Conservation (phyloP, 2,888 invertebrate species). For the Epirrhoe alternata region DNA sequence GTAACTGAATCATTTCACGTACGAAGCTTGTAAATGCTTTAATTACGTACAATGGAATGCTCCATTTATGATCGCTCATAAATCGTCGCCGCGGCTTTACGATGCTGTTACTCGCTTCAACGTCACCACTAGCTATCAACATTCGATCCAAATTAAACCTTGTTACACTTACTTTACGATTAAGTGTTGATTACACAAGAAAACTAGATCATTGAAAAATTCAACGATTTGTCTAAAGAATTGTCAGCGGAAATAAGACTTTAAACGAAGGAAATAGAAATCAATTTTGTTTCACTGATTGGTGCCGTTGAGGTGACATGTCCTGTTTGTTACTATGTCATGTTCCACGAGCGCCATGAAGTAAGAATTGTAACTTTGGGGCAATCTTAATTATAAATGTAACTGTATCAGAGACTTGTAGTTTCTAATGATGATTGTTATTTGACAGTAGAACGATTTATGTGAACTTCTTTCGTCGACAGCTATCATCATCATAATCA, state of each 20-base stretch:
- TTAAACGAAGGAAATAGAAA: background rate
- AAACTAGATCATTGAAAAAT: background rate
- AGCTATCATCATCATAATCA: background rate
- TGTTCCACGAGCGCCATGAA: background rate
- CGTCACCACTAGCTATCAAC: background rate
- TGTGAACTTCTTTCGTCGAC: background rate
- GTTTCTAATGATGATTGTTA: conserved; percentile 29
- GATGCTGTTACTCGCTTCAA: conserved; percentile 25
- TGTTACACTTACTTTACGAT: background rate
- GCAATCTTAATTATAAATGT: conserved; percentile 33
- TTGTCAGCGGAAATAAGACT: background rate
- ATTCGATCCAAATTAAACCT: background rate
- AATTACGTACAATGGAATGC: conserved; percentile 26
- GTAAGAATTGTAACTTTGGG: conserved; percentile 2
- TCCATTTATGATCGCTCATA: conserved; percentile 28
- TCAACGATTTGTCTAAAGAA: background rate
- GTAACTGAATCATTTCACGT: background rate
- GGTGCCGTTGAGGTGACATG: background rate
- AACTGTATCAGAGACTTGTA: conserved; percentile 31
- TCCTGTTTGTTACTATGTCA: background rate
- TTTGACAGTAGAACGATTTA: conserved; percentile 20
- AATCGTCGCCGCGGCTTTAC: conserved; percentile 28
- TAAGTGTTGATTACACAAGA: background rate
- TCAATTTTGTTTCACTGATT: background rate
- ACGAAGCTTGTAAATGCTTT: conserved; percentile 26